phyloP scores from a whole-genome alignment of 2,113 vertebrate genomes.

The Scolopax mira region DNA sequence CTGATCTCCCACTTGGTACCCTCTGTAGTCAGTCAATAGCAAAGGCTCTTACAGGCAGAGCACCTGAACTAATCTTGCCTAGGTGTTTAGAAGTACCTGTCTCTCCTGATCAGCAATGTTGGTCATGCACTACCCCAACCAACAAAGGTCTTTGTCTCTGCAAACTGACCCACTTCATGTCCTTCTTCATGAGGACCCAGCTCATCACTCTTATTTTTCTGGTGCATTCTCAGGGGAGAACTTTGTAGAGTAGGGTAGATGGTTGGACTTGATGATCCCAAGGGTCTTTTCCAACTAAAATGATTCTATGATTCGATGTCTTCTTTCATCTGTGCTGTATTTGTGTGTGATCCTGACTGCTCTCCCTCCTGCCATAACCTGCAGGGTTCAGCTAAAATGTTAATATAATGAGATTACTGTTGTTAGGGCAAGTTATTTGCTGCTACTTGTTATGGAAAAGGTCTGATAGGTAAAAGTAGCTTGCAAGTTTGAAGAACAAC shows the following conservation, averaged over 20 bases:
- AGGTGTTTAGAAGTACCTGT: neutral
- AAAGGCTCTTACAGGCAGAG: neutral
- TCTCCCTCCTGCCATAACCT: neutral
- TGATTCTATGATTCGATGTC: no score
- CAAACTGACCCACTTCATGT: neutral
- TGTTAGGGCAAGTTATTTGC: neutral
- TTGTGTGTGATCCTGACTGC: neutral
- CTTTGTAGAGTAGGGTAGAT: no score
- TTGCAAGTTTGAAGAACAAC: neutral
- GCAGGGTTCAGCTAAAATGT: neutral
- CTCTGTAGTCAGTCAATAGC: neutral
- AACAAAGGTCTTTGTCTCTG: neutral
- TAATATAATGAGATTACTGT: neutral
- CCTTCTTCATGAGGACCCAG: neutral
- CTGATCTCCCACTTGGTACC: neutral
- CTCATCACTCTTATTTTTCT: neutral
- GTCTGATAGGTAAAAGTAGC: neutral
- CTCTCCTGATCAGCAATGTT: neutral
- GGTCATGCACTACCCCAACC: fast-evolving
- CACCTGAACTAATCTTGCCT: neutral
- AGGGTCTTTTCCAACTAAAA: no score
- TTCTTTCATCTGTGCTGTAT: neutral
- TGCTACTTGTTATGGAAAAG: neutral
- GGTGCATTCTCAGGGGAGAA: neutral
- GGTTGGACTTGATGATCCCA: no score